Evolutionary conservation across 2,113 vertebrate genomes (phyloP).

Genomic region (Pterocles burchelli): DNA sequence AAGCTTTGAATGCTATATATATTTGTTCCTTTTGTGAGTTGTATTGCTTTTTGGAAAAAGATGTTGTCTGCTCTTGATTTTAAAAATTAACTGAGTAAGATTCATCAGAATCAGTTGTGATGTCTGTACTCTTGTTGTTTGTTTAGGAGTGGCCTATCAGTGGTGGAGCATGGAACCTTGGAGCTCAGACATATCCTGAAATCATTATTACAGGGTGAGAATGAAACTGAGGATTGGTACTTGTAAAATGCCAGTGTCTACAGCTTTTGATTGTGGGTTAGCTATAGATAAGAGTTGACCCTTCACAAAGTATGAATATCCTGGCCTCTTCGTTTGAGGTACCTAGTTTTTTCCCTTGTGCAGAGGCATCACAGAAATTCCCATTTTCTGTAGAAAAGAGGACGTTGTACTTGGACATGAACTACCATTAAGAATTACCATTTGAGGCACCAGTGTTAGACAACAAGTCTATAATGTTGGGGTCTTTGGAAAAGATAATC

Average conservation of each 20-base stretch:
- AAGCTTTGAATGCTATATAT: not conserved
- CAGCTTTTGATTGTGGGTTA: not conserved
- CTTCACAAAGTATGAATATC: not conserved
- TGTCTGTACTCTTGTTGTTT: slow-evolving; percentile 12
- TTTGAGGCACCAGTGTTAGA: not conserved
- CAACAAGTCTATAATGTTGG: not conserved
- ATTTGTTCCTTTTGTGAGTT: not conserved
- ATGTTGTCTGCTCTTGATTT: not conserved
- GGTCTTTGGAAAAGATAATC: not conserved
- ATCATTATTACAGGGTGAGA: slow-evolving; percentile 98
- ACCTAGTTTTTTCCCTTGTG: not conserved
- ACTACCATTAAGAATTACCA: not conserved
- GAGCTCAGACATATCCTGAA: slow-evolving; percentile 93
- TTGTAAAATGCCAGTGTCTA: not conserved
- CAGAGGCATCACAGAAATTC: not conserved
- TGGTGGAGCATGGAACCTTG: slow-evolving; percentile 94
- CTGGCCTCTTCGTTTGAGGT: not conserved
- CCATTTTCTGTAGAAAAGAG: not conserved
- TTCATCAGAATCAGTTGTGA: not conserved
- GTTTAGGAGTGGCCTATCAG: slow-evolving; percentile 94
- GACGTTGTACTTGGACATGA: not conserved
- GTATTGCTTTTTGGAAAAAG: not conserved
- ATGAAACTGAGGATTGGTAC: slow-evolving; percentile 5
- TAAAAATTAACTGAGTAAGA: not conserved
- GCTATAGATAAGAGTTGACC: not conserved